Conservation (phyloP, 2,797 vertebrate genomes). For the Margarornis squamiger region DNA sequence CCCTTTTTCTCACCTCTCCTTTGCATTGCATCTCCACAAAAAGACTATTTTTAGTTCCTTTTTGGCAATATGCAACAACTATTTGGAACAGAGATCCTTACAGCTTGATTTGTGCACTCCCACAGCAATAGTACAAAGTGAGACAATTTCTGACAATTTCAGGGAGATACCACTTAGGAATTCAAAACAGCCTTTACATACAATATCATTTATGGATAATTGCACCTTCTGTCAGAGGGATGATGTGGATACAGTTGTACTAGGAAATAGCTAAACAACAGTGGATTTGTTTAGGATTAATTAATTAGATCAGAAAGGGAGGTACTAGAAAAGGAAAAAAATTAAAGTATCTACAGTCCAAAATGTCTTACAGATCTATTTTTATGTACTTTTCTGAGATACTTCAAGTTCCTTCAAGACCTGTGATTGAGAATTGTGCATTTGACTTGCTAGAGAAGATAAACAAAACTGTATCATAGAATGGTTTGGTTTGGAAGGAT, state of each 20-base stretch:
- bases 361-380: not conserved
- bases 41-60: not conserved
- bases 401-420: not conserved
- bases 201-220: not conserved
- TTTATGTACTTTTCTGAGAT: not conserved
- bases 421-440: not conserved
- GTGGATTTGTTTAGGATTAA: not conserved
- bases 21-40: not conserved
- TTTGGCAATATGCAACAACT: not conserved
- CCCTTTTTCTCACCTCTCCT: not conserved
- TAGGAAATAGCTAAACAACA: not conserved
- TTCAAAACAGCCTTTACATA: not conserved
- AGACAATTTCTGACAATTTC: not conserved
- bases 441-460: not conserved
- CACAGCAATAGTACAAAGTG: not conserved
- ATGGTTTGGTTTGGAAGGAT: not conserved
- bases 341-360: not conserved
- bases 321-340: not conserved
- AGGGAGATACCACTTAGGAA: not conserved
- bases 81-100: not conserved
- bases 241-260: not conserved
- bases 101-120: not conserved
- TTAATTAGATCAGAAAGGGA: not conserved
- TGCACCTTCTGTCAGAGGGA: not conserved
- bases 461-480: not conserved